phyloP scores from a whole-genome alignment of 2,797 vertebrate species.

The Oophaga sylvatica region DNA sequence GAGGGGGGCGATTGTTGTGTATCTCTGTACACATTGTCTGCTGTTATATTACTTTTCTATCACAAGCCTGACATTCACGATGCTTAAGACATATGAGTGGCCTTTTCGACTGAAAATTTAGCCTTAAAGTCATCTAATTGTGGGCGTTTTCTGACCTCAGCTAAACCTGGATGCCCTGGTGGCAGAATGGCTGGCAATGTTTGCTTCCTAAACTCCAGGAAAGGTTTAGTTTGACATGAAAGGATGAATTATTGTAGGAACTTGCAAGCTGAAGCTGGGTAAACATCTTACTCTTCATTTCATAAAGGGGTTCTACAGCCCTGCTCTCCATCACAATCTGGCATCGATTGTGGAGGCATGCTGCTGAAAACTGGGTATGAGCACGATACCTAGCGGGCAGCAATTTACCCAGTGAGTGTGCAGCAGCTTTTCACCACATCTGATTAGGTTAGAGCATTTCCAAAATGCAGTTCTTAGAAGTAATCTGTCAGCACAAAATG shows the following conservation, averaged over 20 bases:
- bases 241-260: neutral
- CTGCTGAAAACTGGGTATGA: too few species aligned
- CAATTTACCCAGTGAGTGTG: too few species aligned
- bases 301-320: too few species aligned
- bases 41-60: slow-evolving; percentile 71
- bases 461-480: too few species aligned
- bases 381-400: too few species aligned
- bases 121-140: slow-evolving; percentile 70
- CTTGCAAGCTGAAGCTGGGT: neutral
- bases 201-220: neutral
- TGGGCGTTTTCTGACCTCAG: slow-evolving; percentile 70
- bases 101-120: slow-evolving; percentile 74
- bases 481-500: too few species aligned
- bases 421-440: too few species aligned
- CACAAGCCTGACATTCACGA: slow-evolving; percentile 77
- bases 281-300: neutral
- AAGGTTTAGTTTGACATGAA: slow-evolving; percentile 17
- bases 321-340: too few species aligned
- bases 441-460: too few species aligned
- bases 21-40: slow-evolving; percentile 56
- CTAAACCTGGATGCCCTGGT: slow-evolving; percentile 14
- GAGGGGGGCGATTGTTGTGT: slow-evolving; percentile 64
- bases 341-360: too few species aligned
- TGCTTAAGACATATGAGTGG: slow-evolving; percentile 74
- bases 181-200: slow-evolving; percentile 9